These are phyloP conservation scores for Aptenodytes forsteri DNA, from an alignment of 2,113 vertebrate species.

Conservation along the genomic window DNA sequence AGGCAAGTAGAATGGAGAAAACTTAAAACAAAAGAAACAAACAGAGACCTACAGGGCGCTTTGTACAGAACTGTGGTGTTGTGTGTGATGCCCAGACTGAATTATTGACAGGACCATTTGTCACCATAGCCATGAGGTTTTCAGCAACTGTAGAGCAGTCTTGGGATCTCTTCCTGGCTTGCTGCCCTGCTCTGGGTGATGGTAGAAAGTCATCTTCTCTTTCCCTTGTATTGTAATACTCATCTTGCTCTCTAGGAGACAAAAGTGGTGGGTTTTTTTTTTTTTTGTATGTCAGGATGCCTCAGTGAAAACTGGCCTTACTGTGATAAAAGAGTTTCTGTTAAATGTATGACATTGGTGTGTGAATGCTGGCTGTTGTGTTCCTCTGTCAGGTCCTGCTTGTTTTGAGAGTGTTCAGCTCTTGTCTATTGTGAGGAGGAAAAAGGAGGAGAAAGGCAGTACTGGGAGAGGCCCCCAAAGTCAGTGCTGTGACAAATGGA, in stretches of 20 bases:
- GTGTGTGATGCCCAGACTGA: neutral
- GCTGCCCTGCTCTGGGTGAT: neutral
- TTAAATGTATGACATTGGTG: neutral
- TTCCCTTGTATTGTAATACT: neutral
- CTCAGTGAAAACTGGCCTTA: neutral
- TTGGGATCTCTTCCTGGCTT: neutral
- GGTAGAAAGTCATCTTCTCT: neutral
- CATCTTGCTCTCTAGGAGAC: neutral
- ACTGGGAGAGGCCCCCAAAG: neutral
- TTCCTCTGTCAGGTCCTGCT: neutral
- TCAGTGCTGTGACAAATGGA: neutral
- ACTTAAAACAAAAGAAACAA: neutral
- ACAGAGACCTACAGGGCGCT: neutral
- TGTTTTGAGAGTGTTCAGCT: neutral
- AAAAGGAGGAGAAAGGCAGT: neutral
- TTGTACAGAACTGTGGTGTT: neutral
- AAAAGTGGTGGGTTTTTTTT: neutral
- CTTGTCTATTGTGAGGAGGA: neutral
- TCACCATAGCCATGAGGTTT: neutral
- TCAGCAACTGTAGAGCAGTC: neutral
- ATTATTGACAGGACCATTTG: neutral
- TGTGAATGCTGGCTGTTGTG: neutral
- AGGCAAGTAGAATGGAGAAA: neutral
- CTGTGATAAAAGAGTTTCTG: neutral
- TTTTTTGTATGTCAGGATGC: neutral